Conservation (phyloP, 2,888 invertebrate species). For the Cacoxenus indagator region DNA sequence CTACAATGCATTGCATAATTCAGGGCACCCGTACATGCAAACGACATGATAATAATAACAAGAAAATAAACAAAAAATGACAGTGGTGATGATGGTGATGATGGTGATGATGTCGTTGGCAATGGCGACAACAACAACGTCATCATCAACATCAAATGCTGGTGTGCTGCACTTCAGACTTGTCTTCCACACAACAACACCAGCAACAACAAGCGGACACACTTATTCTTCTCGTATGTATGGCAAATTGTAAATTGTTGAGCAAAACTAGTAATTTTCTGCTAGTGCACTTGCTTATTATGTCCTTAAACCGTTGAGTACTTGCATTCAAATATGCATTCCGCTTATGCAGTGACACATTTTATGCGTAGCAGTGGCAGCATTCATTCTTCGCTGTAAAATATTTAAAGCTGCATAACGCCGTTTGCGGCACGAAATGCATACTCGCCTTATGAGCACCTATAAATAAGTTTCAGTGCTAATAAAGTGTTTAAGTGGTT, state of each 20-base stretch:
- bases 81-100: neutral
- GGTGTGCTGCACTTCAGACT: neutral
- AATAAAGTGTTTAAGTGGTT: neutral
- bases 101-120: neutral
- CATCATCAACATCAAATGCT: neutral
- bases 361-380: too few relatives aligned
- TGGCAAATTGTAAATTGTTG: neutral
- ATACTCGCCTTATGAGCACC: neutral
- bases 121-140: neutral
- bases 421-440: too few relatives aligned
- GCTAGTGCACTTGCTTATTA: constrained; percentile 14
- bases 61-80: neutral
- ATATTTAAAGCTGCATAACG: too few relatives aligned
- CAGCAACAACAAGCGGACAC: too few relatives aligned
- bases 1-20: neutral
- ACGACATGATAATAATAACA: neutral
- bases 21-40: neutral
- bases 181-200: neutral
- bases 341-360: neutral
- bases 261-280: neutral
- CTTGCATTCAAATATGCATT: neutral
- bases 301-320: constrained; percentile 1
- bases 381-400: too few relatives aligned
- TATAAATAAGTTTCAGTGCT: constrained; percentile 2
- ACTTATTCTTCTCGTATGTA: too few relatives aligned